Conservation (phyloP, 2,797 vertebrate species). For the Poecilia velifera region DNA sequence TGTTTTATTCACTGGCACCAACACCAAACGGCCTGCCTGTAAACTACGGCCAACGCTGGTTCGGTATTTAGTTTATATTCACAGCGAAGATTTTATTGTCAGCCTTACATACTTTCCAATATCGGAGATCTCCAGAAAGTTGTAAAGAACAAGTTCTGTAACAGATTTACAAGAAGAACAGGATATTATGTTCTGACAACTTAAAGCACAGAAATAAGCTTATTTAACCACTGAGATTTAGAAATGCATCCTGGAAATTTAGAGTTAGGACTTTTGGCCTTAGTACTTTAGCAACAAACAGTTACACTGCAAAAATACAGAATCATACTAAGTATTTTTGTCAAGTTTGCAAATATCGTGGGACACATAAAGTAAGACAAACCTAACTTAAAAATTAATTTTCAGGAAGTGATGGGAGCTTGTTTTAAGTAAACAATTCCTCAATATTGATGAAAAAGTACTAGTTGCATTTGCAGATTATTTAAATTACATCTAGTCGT, state of each 20-base stretch:
- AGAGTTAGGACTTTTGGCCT: neutral
- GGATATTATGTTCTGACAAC: neutral
- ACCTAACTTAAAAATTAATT: too few relatives aligned
- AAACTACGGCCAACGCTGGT: neutral
- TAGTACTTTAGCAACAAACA: neutral
- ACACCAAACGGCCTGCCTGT: neutral
- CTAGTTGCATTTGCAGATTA: too few relatives aligned
- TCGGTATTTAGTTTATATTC: slow-evolving; percentile 9
- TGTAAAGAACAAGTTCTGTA: neutral
- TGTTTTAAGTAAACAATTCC: too few relatives aligned
- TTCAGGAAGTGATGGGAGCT: too few relatives aligned
- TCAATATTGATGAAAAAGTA: too few relatives aligned
- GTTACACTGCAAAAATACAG: too few relatives aligned
- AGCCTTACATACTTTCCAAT: neutral
- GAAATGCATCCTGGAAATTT: neutral
- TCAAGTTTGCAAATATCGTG: too few relatives aligned
- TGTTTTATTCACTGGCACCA: slow-evolving; percentile 10
- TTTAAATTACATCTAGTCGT: too few relatives aligned
- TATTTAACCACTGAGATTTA: neutral
- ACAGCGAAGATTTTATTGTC: neutral
- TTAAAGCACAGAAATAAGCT: neutral
- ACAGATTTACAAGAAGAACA: neutral
- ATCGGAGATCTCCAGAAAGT: neutral
- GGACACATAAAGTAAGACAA: too few relatives aligned
- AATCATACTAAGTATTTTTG: too few relatives aligned